Conservation (phyloP, 2,888 invertebrate genomes). For the Euphydryas editha region DNA sequence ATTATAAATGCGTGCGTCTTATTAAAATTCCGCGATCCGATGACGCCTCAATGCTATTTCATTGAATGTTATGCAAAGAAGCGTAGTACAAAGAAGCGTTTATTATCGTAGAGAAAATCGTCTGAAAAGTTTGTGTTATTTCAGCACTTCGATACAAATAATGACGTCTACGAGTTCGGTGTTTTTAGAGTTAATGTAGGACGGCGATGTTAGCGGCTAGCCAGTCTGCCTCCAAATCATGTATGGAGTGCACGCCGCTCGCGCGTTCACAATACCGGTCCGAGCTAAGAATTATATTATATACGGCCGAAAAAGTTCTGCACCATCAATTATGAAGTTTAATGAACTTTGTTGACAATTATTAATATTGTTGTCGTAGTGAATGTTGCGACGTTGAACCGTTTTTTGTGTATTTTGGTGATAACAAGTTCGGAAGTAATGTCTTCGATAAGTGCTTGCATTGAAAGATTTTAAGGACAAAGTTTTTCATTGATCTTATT, state of each 20-base stretch:
- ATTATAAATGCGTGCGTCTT: background rate
- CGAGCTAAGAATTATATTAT: conserved; percentile 15
- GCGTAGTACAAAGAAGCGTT: conserved; percentile 14
- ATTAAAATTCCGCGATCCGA: conserved; percentile 4
- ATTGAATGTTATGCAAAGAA: background rate
- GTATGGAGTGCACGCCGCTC: conserved; percentile 18
- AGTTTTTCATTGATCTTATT: background rate
- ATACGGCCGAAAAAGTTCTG: conserved; percentile 27
- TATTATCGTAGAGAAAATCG: conserved; percentile 15
- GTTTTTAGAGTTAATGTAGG: background rate
- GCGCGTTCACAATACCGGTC: background rate
- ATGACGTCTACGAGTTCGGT: background rate
- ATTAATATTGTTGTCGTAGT: conserved; percentile 1
- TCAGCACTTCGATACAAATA: conserved; percentile 20
- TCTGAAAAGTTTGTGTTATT: conserved; percentile 17
- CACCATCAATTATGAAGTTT: conserved; percentile 24
- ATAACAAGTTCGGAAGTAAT: conserved; percentile 8
- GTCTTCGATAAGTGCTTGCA: background rate
- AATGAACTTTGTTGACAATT: conserved; percentile 20
- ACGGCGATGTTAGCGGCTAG: background rate
- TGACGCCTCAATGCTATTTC: background rate
- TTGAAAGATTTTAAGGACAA: background rate
- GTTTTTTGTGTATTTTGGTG: conserved; percentile 12
- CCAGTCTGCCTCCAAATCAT: conserved; percentile 19
- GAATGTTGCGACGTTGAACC: background rate